phyloP scores from a whole-genome alignment of 2,113 vertebrate genomes.

The Arothron firmamentum region DNA sequence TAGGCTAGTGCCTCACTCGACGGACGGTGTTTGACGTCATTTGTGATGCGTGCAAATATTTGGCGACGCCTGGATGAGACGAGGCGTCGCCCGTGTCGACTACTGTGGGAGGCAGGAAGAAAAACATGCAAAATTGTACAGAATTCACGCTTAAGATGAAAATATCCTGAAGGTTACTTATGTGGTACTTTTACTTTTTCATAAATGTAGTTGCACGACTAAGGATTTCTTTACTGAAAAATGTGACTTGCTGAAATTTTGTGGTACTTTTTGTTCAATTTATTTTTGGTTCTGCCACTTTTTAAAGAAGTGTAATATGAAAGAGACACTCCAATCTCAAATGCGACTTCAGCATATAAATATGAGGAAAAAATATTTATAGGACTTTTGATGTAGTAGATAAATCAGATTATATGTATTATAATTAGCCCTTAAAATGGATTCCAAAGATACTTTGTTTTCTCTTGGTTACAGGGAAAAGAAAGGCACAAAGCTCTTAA shows the following conservation, averaged over 20 bases:
- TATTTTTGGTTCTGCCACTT: slow-evolving; percentile 66
- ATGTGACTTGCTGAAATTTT: slow-evolving; percentile 78
- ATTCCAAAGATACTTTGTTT: slow-evolving; percentile 79
- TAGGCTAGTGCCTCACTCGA: slow-evolving; percentile 48
- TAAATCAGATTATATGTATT: slow-evolving; percentile 76
- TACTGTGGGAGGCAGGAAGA: slow-evolving; percentile 76
- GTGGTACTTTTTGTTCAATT: slow-evolving; percentile 81
- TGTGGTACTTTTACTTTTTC: slow-evolving; percentile 84
- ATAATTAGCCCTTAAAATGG: slow-evolving; percentile 75
- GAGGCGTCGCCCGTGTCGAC: slow-evolving; percentile 66
- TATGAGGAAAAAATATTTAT: slow-evolving; percentile 84
- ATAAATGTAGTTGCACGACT: slow-evolving; percentile 81
- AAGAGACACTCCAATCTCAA: slow-evolving; percentile 70
- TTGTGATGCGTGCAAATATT: too few species aligned
- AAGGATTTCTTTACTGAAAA: slow-evolving; percentile 76
- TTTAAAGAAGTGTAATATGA: slow-evolving; percentile 74
- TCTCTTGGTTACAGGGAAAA: slow-evolving; percentile 79
- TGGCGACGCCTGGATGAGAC: not conserved
- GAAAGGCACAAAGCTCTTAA: slow-evolving; percentile 80
- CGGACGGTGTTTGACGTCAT: not conserved
- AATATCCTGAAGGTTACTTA: slow-evolving; percentile 77
- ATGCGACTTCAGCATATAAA: slow-evolving; percentile 85
- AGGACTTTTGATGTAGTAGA: slow-evolving; percentile 77
- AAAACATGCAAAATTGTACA: slow-evolving; percentile 79
- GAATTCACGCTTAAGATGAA: slow-evolving; percentile 81